These are phyloP conservation scores for Cervus canadensis DNA, from an alignment of 2,113 vertebrate species.

Conservation along the genomic window DNA sequence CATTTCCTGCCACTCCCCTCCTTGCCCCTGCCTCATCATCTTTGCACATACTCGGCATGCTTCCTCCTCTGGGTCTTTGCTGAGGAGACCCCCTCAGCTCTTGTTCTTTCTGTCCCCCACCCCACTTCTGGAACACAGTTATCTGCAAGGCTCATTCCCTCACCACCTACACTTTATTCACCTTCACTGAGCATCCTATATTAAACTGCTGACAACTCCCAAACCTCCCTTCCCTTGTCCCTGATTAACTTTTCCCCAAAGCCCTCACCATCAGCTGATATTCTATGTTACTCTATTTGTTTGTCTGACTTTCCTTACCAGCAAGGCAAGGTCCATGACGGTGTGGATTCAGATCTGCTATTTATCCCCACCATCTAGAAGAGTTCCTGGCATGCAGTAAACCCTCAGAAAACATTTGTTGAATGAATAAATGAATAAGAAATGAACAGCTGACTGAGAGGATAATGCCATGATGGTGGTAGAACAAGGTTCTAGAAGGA, in stretches of 20 bases:
- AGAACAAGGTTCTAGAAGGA: not conserved
- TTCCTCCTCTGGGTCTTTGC: not conserved
- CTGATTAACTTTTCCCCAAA: not conserved
- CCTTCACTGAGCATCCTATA: not conserved
- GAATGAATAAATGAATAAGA: not conserved
- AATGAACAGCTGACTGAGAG: not conserved
- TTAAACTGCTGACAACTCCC: not conserved
- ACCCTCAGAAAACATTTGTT: not conserved
- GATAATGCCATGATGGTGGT: not conserved
- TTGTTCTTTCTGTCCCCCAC: not conserved
- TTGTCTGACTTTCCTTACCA: not conserved
- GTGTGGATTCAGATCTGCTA: not conserved
- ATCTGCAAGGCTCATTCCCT: not conserved
- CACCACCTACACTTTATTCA: not conserved
- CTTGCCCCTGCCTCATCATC: not conserved
- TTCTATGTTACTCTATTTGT: not conserved
- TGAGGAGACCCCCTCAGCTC: not conserved
- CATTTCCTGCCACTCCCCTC: not conserved
- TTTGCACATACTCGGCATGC: not conserved
- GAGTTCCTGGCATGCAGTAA: not conserved
- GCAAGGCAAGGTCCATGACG: not conserved
- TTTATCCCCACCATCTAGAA: not conserved
- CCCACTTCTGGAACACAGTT: not conserved
- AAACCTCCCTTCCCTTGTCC: not conserved
- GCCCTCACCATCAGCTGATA: not conserved